Percentiles rank a stretch among this genome's conserved stretches.
Evolutionary conservation across 2,888 invertebrate species (phyloP).

Genomic region (Eudasyphora cyanicolor): DNA sequence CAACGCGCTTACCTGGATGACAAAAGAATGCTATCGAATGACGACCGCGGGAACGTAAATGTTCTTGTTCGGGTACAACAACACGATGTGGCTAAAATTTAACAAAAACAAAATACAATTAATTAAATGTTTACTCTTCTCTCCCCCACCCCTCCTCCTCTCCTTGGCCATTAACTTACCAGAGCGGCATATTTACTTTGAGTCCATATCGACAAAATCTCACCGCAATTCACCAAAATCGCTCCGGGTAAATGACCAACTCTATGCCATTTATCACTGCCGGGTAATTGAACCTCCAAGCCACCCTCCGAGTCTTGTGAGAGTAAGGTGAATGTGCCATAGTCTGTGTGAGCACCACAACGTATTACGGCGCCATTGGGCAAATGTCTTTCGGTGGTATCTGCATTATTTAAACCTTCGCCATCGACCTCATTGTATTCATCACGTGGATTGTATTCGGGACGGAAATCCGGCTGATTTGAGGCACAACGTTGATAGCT

Average conservation of each 20-base stretch:
- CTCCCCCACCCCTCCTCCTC: not conserved
- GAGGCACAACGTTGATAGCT: conserved; percentile 80
- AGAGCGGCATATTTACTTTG: conserved; percentile 86
- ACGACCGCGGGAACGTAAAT: conserved; percentile 84
- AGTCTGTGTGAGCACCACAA: conserved; percentile 88
- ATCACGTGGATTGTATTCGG: conserved; percentile 76
- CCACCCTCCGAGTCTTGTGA: conserved; percentile 89
- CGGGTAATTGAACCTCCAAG: conserved; percentile 83
- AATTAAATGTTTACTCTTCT: conserved; percentile 1
- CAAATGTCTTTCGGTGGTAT: conserved; percentile 75
- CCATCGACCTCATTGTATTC: conserved; percentile 72
- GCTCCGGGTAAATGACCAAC: conserved; percentile 89
- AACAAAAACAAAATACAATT: conserved; percentile 8
- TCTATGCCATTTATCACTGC: conserved; percentile 86
- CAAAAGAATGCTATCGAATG: conserved; percentile 90
- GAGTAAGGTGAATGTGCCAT: conserved; percentile 88
- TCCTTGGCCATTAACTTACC: conserved; percentile 80
- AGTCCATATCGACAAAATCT: conserved; percentile 88
- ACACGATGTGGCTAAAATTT: conserved; percentile 85
- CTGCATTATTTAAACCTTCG: conserved; percentile 58
- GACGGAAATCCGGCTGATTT: conserved; percentile 78
- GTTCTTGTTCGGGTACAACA: conserved; percentile 85
- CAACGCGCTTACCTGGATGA: conserved; percentile 83
- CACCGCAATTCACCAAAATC: conserved; percentile 88
- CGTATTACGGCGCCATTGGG: conserved; percentile 81